Conservation (phyloP, 2,888 invertebrate genomes). For the Lymantria monacha region DNA sequence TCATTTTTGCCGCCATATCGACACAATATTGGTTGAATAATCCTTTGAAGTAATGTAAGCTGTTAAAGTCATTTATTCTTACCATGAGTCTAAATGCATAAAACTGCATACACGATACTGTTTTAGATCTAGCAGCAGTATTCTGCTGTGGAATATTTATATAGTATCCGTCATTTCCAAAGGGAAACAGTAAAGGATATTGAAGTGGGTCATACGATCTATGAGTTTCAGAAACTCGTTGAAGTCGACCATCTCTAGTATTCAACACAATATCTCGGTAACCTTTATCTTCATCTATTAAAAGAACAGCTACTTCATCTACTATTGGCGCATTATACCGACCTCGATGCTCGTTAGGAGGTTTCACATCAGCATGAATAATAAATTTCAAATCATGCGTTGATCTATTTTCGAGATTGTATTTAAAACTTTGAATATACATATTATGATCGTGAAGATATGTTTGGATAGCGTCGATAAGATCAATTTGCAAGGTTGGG, state of each 20-base stretch:
- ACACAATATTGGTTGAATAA: conserved; percentile 6
- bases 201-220: conserved; percentile 46
- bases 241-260: conserved; percentile 14
- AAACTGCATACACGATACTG: conserved; percentile 36
- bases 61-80: conserved; percentile 21
- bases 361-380: conserved; percentile 34
- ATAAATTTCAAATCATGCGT: conserved; percentile 14
- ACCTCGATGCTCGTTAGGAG: conserved; percentile 35
- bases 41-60: conserved; percentile 17
- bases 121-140: conserved; percentile 28
- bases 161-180: conserved; percentile 36
- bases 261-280: conserved; percentile 28
- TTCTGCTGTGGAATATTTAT: conserved; percentile 25
- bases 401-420: conserved; percentile 13
- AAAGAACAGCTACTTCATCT: conserved; percentile 37
- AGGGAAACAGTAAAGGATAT: conserved; percentile 51
- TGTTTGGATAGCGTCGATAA: conserved; percentile 17
- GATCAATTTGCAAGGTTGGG: conserved; percentile 12
- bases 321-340: conserved; percentile 34
- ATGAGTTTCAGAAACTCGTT: conserved; percentile 39
- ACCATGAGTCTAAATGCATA: conserved; percentile 31
- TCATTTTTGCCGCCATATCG: not conserved
- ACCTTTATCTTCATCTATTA: conserved; percentile 14
- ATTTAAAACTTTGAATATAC: conserved; percentile 11
- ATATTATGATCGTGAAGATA: conserved; percentile 8